Conservation (phyloP, 1,140 invertebrate genomes). For the Leptinotarsa undecemlineata region DNA sequence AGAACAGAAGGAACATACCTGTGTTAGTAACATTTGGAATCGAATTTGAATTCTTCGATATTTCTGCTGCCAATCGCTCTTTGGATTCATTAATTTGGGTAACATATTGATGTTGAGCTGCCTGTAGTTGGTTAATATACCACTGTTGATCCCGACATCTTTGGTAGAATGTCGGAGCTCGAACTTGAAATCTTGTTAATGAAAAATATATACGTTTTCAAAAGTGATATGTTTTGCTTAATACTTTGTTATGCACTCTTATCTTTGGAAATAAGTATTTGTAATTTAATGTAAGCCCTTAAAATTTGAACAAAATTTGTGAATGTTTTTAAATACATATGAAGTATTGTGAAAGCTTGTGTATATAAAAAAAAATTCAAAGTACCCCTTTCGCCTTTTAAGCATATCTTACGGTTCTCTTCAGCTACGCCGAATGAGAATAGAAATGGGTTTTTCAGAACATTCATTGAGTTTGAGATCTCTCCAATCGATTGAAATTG, state of each 20-base stretch:
- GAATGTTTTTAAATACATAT: background rate
- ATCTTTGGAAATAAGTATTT: no score
- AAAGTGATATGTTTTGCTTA: no score
- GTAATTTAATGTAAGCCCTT: background rate
- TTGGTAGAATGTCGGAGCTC: conserved; percentile 90
- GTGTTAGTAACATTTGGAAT: background rate
- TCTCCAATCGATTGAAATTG: no score
- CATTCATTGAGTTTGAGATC: no score
- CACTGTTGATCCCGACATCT: conserved; percentile 90
- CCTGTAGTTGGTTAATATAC: conserved; percentile 85
- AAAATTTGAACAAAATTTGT: background rate
- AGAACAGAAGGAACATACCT: background rate
- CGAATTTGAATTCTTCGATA: conserved; percentile 10
- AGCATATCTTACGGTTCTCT: no score
- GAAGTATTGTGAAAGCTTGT: no score
- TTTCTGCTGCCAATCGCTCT: conserved; percentile 72
- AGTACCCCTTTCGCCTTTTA: no score
- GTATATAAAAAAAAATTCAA: no score
- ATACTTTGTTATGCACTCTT: no score
- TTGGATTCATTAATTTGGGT: conserved; percentile 83
- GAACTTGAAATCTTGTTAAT: conserved; percentile 77
- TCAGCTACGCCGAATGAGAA: no score
- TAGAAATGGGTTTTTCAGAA: no score
- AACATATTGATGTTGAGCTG: conserved; percentile 76
- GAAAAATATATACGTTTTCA: conserved; percentile 7